Conservation (phyloP, 2,113 vertebrate genomes). For the Choloepus hoffmanni region DNA sequence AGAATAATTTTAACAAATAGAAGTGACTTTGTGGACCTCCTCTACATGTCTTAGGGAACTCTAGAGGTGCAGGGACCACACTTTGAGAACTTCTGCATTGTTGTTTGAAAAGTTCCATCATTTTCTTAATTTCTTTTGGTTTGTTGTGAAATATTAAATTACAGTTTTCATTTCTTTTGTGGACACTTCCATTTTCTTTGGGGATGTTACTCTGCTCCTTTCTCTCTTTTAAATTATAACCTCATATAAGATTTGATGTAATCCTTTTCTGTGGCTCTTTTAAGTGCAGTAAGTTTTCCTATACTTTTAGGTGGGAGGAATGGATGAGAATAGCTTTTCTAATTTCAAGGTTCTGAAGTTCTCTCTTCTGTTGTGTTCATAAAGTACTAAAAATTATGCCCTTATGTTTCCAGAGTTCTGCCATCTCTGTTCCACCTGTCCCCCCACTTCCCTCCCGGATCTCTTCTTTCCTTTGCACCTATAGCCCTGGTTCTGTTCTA, state of each 20-base stretch:
- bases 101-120: neutral
- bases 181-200: neutral
- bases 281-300: neutral
- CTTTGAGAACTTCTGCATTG: neutral
- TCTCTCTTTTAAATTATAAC: slow-evolving; percentile 13
- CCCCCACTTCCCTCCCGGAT: neutral
- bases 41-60: neutral
- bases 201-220: neutral
- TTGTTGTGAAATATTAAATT: slow-evolving; percentile 46
- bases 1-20: neutral
- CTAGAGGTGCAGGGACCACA: neutral
- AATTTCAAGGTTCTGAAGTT: slow-evolving; percentile 31
- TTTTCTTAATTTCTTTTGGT: neutral
- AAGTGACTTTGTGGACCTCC: slow-evolving; percentile 42
- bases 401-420: neutral
- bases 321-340: neutral
- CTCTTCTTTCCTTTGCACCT: neutral
- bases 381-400: neutral
- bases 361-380: slow-evolving; percentile 47
- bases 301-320: neutral
- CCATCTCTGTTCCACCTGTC: neutral
- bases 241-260: neutral
- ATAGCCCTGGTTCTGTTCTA: neutral
- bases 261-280: slow-evolving; percentile 25
- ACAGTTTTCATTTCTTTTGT: slow-evolving; percentile 48